phyloP scores from a whole-genome alignment of 2,113 vertebrate species.

The Peucedramus taeniatus region DNA sequence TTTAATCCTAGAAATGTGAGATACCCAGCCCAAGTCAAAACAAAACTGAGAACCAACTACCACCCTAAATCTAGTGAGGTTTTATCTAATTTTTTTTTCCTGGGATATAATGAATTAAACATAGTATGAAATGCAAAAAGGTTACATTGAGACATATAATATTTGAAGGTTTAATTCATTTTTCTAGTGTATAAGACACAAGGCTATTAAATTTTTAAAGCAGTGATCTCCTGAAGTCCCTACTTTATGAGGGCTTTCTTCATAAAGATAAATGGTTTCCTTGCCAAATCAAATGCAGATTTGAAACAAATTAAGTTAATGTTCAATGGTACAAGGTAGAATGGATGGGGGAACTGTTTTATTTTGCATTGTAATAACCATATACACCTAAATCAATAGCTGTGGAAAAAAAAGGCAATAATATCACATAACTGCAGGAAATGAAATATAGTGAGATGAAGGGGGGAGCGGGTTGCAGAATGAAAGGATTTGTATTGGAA shows the following conservation, averaged over 20 bases:
- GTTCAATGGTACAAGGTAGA: constrained; percentile 87
- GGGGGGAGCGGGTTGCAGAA: constrained; percentile 72
- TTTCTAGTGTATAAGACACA: constrained; percentile 83
- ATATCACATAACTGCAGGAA: constrained; percentile 85
- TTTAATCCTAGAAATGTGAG: background rate
- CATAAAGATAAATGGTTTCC: constrained; percentile 91
- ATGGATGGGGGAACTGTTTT: constrained; percentile 86
- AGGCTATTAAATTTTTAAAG: constrained; percentile 87
- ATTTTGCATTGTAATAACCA: constrained; percentile 94
- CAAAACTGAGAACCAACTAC: constrained; percentile 8
- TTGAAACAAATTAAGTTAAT: constrained; percentile 89
- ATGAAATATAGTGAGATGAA: constrained; percentile 85
- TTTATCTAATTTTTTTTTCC: constrained; percentile 47
- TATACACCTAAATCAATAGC: constrained; percentile 95
- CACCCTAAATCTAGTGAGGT: constrained; percentile 28
- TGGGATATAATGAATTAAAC: constrained; percentile 79
- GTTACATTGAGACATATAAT: constrained; percentile 82
- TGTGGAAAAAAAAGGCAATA: constrained; percentile 83
- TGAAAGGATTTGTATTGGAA: constrained; percentile 91
- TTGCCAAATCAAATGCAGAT: constrained; percentile 90
- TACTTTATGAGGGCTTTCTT: constrained; percentile 86
- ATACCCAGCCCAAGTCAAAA: constrained; percentile 9
- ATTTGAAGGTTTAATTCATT: constrained; percentile 85
- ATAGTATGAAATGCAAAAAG: constrained; percentile 80
- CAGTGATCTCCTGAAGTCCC: constrained; percentile 81